These are phyloP conservation scores for Danaus chrysippus DNA, from an alignment of 2,888 invertebrate species.

Conservation along the genomic window DNA sequence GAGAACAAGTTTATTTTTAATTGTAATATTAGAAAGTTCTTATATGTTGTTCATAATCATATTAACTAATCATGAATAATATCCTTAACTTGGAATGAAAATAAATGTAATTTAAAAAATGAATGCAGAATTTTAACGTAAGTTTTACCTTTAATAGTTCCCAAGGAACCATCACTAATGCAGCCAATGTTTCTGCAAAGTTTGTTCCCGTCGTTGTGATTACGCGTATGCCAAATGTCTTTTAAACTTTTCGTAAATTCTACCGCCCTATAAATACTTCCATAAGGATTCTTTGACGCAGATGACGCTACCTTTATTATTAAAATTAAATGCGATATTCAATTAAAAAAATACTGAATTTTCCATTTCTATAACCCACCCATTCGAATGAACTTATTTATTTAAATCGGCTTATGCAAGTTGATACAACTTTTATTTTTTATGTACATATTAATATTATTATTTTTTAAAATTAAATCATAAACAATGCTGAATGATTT, in stretches of 20 bases:
- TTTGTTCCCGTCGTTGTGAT: constrained; percentile 34
- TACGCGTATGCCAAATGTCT: constrained; percentile 51
- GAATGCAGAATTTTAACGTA: background rate
- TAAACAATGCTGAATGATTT: background rate
- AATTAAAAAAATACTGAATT: too few relatives aligned
- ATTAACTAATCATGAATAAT: background rate
- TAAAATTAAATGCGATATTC: constrained; percentile 2
- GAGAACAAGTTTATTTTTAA: background rate
- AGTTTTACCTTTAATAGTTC: constrained; percentile 58
- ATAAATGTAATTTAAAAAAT: background rate
- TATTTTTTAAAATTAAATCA: too few relatives aligned
- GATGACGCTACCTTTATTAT: constrained; percentile 40
- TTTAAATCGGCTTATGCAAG: too few relatives aligned
- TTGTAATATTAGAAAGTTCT: too few relatives aligned
- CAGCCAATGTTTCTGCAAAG: constrained; percentile 50
- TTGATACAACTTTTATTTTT: too few relatives aligned
- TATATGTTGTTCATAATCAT: too few relatives aligned
- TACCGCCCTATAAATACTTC: constrained; percentile 54
- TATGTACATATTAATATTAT: too few relatives aligned
- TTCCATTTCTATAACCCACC: too few relatives aligned
- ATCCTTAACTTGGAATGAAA: background rate
- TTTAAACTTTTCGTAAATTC: constrained; percentile 49
- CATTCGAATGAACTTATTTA: too few relatives aligned
- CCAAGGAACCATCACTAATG: constrained; percentile 64
- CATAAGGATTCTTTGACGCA: constrained; percentile 56